Evolutionary conservation across 2,113 vertebrate genomes (phyloP).

Genomic region (Antennarius striatus): DNA sequence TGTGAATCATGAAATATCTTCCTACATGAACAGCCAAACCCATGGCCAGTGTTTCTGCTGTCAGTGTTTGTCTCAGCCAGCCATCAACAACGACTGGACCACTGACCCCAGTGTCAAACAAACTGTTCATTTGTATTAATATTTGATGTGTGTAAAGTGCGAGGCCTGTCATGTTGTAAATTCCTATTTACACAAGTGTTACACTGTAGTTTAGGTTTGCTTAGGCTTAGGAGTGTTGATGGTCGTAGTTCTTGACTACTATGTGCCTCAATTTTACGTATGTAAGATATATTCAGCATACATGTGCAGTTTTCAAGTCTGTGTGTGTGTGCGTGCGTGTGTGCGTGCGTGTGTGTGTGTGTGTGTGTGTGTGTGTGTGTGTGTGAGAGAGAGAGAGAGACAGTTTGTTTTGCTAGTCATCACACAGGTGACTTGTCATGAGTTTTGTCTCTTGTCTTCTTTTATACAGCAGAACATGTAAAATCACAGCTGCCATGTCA

Average conservation of each 20-base stretch:
- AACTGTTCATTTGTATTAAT: slow-evolving; percentile 13
- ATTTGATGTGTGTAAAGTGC: slow-evolving; percentile 29
- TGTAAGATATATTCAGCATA: slow-evolving; percentile 37
- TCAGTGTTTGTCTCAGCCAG: slow-evolving; percentile 55
- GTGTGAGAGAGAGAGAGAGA: slow-evolving; percentile 21
- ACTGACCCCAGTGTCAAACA: background rate
- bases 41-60: slow-evolving; percentile 24
- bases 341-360: slow-evolving; percentile 13
- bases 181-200: slow-evolving; percentile 51
- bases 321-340: slow-evolving; percentile 17
- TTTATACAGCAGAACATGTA: slow-evolving; percentile 62
- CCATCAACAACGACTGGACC: slow-evolving; percentile 38
- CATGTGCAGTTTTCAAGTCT: slow-evolving; percentile 28
- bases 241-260: slow-evolving; percentile 51
- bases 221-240: slow-evolving; percentile 44
- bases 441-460: slow-evolving; percentile 27
- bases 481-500: slow-evolving; percentile 55
- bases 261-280: slow-evolving; percentile 65
- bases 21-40: background rate
- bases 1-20: slow-evolving; percentile 9
- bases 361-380: slow-evolving; percentile 17
- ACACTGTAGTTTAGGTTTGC: slow-evolving; percentile 47
- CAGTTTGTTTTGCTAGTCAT: slow-evolving; percentile 33
- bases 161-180: slow-evolving; percentile 36
- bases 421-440: slow-evolving; percentile 21